Evolutionary conservation across 2,797 vertebrate genomes (phyloP).

Genomic region (Astyanax mexicanus): DNA sequence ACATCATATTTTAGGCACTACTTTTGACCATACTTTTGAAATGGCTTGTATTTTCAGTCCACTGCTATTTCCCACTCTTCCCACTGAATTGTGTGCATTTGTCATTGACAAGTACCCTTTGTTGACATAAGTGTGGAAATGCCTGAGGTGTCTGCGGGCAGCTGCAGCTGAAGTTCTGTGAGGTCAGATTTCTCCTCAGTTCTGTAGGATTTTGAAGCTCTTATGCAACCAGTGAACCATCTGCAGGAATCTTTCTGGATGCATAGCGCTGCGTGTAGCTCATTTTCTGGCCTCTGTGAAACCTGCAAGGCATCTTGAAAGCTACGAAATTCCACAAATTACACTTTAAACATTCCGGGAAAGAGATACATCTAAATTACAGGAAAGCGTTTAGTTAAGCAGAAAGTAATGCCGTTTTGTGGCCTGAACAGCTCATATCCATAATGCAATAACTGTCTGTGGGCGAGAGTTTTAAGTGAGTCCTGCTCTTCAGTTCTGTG

Average conservation of each 20-base stretch:
- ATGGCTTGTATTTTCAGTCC: background rate
- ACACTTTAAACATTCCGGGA: background rate
- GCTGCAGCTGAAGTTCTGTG: conserved; percentile 25
- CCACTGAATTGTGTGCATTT: background rate
- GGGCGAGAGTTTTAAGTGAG: background rate
- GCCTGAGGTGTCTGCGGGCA: conserved; percentile 28
- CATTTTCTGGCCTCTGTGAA: conserved; percentile 26
- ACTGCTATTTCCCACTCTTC: background rate
- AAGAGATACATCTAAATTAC: background rate
- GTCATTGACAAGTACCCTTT: conserved; percentile 29
- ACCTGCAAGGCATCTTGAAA: background rate
- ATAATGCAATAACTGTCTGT: conserved; percentile 1
- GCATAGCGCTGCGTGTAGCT: conserved; percentile 62
- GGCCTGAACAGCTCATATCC: background rate
- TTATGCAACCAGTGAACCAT: conserved; percentile 60
- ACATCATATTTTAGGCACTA: background rate
- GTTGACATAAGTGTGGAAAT: conserved; percentile 46
- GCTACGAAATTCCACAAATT: conserved; percentile 5
- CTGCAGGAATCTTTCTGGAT: conserved; percentile 69
- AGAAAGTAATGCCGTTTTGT: background rate
- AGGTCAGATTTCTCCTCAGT: conserved; percentile 39
- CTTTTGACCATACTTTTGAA: background rate
- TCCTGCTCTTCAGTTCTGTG: conserved; percentile 29
- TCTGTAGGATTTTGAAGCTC: conserved; percentile 24
- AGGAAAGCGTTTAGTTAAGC: conserved; percentile 4